Base-by-base conservation (phyloP, 2,113 vertebrate genomes). In the Colistium nudipinnis region DNA sequence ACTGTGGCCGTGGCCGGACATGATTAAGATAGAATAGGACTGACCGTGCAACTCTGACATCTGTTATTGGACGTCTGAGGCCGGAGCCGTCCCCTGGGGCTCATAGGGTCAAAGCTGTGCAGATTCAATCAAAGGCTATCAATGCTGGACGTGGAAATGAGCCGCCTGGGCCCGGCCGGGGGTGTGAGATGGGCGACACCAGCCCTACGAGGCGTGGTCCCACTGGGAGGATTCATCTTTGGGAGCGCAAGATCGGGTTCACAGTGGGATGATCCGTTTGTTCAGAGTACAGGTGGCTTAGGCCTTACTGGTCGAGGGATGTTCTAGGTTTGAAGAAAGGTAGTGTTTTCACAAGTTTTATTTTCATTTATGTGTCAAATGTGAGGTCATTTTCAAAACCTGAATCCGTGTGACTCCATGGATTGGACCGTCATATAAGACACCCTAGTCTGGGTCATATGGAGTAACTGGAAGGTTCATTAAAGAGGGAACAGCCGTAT, bases 101-200 rank as follows among this genome's bases (percentile, higher is more conserved):
- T 76, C 38, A 35, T 73, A 48, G 48, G 61, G 62, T 74, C 62
- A 73, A 63, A 82, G 69, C 51, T 78, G 63, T 61, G 56, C 51
- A 76, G 60, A 84, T 88, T 68, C 38, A 87, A 76, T 89, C 82
- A 90, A 73, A 78, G 62, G 6, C 55, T 56, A 71, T 86, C 62
- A 63, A 53, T 61, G 39, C 67, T 77, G 76, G 60, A 60, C 70
- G 73, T 84, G 75, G 52, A 89, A 87, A 89, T 82, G 51, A 78
- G 62, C 62, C 9, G 1, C 36, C 67, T 79, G 27, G 48, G 56
- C 51, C 31, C 54, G 48, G 69, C 24, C 47, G 49, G 62, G 22
- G 67, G 56, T 64, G 69, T 76, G 51, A 73, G 44, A 74, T 70
- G 39, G 54, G 27, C 51, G 62, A 51, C 52, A n/a, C n/a, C n/a